Base-by-base conservation (phyloP, 2,797 vertebrate species). In the Microtus californicus region DNA sequence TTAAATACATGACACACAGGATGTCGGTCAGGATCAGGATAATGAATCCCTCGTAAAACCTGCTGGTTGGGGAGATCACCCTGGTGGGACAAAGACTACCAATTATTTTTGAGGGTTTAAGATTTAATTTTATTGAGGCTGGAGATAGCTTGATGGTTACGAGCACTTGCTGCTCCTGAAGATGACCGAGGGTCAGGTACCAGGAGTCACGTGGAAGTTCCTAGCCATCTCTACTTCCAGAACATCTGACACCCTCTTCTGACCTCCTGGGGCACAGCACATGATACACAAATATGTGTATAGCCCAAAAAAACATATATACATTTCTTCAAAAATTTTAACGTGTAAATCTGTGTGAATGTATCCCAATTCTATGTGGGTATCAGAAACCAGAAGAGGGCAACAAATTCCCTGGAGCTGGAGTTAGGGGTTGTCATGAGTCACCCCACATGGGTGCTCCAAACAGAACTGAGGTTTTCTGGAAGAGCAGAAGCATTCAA, bases 271-370 rank as follows among this genome's bases (percentile, higher is more conserved):
- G 63, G 14, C 63, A 48, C 43, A 48, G 31, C 43, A 25, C 82
- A 25, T 1, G 29, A 31, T 25, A 15, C 2, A 4, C 4, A 6
- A 45, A 15, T 5, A n/a, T 5, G 43, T 6, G 48, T 25, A 67
- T 6, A 48, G 61, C 8, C 43, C 63, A 25, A n/a, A 25, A n/a
- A n/a, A 63, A 51, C 45, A 21, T 11, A 48, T 65, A 34, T 12
- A 21, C 1, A 45, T 34, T 83, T 31, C 40, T 67, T n/a, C 12
- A 34, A 43, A 34, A 3, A 19, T 2, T 45, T 67, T 67, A 67
- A 48, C 14, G 63, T 25, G 17, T 34, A 0, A 67, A 34, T 86
- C 65, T 71, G 45, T 19, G 45, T 29, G 34, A 54, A 5, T 11
- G 13, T 29, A 54, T 54, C 34, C 45, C 65, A 54, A 8, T 27